phyloP scores from a whole-genome alignment of 2,888 invertebrate genomes.

The Netelia fuscicornis region DNA sequence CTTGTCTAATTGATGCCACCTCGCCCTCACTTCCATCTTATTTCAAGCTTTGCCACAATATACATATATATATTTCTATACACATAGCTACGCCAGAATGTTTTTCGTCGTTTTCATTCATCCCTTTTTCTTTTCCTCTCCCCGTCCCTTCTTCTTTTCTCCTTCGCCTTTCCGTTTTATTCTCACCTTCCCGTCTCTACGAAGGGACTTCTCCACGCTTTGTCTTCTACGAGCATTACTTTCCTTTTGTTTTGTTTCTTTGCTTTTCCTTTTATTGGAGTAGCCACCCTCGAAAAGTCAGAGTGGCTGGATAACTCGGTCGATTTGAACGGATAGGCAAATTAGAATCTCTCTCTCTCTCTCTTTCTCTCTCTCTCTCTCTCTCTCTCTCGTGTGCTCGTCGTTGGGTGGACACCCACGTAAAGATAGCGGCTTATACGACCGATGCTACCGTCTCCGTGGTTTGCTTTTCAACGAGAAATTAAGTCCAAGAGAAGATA shows the following conservation, averaged over 20 bases:
- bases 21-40: constrained; percentile 54
- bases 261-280: constrained; percentile 19
- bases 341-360: constrained; percentile 53
- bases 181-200: constrained; percentile 9
- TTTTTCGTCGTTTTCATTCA: background rate
- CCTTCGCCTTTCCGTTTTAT: constrained; percentile 16
- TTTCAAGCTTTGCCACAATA: background rate
- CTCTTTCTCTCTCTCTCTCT: background rate
- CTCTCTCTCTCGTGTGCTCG: constrained; percentile 49
- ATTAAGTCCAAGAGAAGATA: background rate
- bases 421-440: constrained; percentile 73
- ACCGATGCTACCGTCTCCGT: constrained; percentile 23
- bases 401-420: constrained; percentile 68
- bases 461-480: constrained; percentile 51
- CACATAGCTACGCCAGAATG: constrained; percentile 12
- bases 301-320: constrained; percentile 60
- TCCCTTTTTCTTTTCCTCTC: constrained; percentile 23
- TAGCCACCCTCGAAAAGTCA: constrained; percentile 23
- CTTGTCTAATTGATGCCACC: constrained; percentile 70
- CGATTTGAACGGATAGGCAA: constrained; percentile 68
- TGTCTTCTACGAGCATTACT: background rate
- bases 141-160: background rate
- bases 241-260: too few species aligned
- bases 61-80: background rate
- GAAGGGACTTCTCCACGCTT: background rate